Base-by-base conservation (phyloP, 2,888 invertebrate species). In the Cantharis rufa region DNA sequence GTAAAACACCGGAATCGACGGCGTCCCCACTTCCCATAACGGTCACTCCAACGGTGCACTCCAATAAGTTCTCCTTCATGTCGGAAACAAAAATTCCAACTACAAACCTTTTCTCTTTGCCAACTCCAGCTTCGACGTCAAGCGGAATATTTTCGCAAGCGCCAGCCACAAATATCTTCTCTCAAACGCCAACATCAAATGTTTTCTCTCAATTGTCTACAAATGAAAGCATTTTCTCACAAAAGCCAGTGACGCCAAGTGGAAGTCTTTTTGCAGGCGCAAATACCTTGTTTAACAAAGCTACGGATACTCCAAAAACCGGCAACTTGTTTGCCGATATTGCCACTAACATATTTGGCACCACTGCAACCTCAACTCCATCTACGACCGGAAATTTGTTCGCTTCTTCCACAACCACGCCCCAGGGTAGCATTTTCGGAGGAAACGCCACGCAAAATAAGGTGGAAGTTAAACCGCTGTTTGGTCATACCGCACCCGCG, bases 1-100 rank as follows among this genome's bases (percentile, higher is more conserved):
- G 80, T 10, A 79, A 77, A 63, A 13, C 75, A 13, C 32, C 75
- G 13, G 66, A 64, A 48, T 74, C 78, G 70, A 79, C 77, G 15
- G 71, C 75, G 11, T 10, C 62, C 4, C 5, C 62, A 24, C 24
- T 9, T 24, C 7, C 9, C 76, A 61, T 73, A 76, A 27, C 13
- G 11, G 21, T 3, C 9, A n/a, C 24, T 21, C 24, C 48, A 0
- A n/a, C n/a, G 0, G n/a, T n/a, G n/a, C n/a, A 13, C 3, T 13
- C 48, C 9, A 48, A 48, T 71, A 24, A 75, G 62, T 15, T 24
- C 75, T 10, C 76, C 72, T 63, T 71, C 77, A 63, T 72, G 75
- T 32, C 48, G 7, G 48, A 70, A 71, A 10, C 16, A 68, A 66
- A 28, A 70, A 69, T 64, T 16, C 16, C 15, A 18, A 73, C 68